These are phyloP conservation scores for Stenichneumon culpator DNA, from an alignment of 2,888 invertebrate species.

Conservation along the genomic window DNA sequence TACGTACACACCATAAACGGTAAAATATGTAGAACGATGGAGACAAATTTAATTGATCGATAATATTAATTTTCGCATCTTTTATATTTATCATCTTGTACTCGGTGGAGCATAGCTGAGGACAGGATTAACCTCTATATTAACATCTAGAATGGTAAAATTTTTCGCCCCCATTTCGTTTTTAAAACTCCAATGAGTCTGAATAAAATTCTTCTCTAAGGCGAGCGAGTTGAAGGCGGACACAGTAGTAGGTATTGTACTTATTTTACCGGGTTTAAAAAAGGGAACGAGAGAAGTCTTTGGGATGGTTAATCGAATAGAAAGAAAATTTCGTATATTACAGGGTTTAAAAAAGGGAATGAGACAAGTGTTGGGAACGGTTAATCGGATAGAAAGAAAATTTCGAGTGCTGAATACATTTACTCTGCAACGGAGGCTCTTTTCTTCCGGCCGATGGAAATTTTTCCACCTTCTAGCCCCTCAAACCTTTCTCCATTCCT, in stretches of 20 bases:
- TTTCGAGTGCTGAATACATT: slow-evolving; percentile 68
- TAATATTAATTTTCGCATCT: slow-evolving; percentile 26
- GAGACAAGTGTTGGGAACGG: slow-evolving; percentile 35
- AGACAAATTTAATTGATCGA: slow-evolving; percentile 35
- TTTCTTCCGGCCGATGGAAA: slow-evolving; percentile 51
- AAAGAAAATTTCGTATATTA: slow-evolving; percentile 65
- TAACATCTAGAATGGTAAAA: slow-evolving; percentile 36
- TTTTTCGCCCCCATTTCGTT: slow-evolving; percentile 30
- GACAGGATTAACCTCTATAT: slow-evolving; percentile 1
- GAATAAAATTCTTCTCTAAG: slow-evolving; percentile 65
- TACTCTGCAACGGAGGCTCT: slow-evolving; percentile 62
- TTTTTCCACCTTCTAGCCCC: slow-evolving; percentile 56
- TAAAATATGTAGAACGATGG: not conserved
- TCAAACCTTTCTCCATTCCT: slow-evolving; percentile 19
- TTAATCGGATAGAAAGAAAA: slow-evolving; percentile 69
- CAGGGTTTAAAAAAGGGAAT: slow-evolving; percentile 10
- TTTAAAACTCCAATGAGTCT: slow-evolving; percentile 60
- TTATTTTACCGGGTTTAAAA: not conserved
- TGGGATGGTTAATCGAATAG: slow-evolving; percentile 64
- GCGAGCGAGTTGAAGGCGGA: not conserved
- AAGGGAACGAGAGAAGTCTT: slow-evolving; percentile 26
- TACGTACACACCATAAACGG: not conserved
- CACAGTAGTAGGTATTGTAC: slow-evolving; percentile 15
- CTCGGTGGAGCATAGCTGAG: slow-evolving; percentile 28
- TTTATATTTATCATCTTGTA: slow-evolving; percentile 4